Conservation (phyloP, 2,888 invertebrate species). For the Gymnoscelis rufifasciata region DNA sequence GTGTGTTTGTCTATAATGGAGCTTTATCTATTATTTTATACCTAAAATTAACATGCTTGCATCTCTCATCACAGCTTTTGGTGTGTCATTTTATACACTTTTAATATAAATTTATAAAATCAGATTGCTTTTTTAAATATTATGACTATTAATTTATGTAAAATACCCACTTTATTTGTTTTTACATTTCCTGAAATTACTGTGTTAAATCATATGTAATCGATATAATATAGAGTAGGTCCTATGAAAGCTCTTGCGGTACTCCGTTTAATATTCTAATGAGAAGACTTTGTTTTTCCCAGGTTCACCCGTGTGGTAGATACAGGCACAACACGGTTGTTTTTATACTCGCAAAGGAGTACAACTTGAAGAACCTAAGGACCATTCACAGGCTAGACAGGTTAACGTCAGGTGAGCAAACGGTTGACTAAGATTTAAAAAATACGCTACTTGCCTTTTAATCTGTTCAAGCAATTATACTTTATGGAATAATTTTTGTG, state of each 20-base stretch:
- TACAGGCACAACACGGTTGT: conserved; percentile 98
- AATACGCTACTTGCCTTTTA: not conserved
- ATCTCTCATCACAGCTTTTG: conserved; percentile 17
- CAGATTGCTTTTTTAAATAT: conserved; percentile 1
- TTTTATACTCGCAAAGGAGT: conserved; percentile 97
- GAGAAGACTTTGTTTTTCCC: conserved; percentile 34
- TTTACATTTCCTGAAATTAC: no score
- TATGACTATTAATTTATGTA: no score
- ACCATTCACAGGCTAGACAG: conserved; percentile 98
- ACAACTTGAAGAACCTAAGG: conserved; percentile 94
- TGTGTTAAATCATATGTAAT: no score
- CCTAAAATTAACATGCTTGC: conserved; percentile 29
- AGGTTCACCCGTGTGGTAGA: conserved; percentile 99
- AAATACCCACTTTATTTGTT: no score
- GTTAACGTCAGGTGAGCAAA: conserved; percentile 89
- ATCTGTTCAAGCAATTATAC: no score
- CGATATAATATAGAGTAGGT: no score
- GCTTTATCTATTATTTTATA: not conserved
- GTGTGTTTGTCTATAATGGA: not conserved
- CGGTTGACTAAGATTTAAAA: not conserved
- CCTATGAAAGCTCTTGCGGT: conserved; percentile 7
- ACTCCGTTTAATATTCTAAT: conserved; percentile 14
- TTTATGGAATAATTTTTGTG: no score
- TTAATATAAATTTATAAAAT: conserved; percentile 6
- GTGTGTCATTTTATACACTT: conserved; percentile 13